Percentiles rank a stretch among this genome's conserved stretches.
Conservation (phyloP, 2,888 invertebrate species). For the Cybosia mesomella region DNA sequence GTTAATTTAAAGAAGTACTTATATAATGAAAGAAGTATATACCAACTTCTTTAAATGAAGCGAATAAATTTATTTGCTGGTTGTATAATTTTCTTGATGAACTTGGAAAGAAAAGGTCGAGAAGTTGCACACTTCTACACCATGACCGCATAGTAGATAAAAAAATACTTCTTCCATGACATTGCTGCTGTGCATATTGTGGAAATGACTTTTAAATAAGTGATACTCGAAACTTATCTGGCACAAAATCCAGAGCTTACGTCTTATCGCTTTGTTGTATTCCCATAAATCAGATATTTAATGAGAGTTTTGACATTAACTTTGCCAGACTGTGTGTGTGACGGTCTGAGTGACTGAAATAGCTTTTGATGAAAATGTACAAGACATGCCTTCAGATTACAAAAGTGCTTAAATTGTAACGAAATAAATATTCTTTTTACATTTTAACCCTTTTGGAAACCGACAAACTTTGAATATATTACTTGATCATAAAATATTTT, state of each 20-base stretch:
- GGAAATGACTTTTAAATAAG: not conserved
- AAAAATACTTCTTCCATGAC: too few species aligned
- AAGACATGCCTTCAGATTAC: not conserved
- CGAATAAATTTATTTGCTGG: not conserved
- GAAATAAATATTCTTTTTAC: too few species aligned
- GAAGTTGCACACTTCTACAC: not conserved
- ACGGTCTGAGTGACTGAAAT: too few species aligned
- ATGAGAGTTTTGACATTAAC: not conserved
- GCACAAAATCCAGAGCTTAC: not conserved
- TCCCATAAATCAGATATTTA: not conserved
- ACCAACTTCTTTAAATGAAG: too few species aligned
- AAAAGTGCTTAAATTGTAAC: not conserved
- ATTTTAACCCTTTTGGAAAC: not conserved
- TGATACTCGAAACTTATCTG: not conserved
- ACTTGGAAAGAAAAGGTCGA: not conserved
- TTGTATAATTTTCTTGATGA: not conserved
- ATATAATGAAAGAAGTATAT: too few species aligned
- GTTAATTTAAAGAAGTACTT: not conserved
- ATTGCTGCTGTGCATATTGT: not conserved
- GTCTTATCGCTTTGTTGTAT: not conserved
- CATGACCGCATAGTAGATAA: too few species aligned
- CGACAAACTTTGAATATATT: not conserved
- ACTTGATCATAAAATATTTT: not conserved
- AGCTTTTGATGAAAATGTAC: not conserved
- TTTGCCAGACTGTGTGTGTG: too few species aligned